A percentile compares a stretch with the other conserved stretches of the same genome.
These are phyloP conservation scores for Melanaphis sacchari DNA, from an alignment of 1,140 invertebrate species.

Conservation along the genomic window DNA sequence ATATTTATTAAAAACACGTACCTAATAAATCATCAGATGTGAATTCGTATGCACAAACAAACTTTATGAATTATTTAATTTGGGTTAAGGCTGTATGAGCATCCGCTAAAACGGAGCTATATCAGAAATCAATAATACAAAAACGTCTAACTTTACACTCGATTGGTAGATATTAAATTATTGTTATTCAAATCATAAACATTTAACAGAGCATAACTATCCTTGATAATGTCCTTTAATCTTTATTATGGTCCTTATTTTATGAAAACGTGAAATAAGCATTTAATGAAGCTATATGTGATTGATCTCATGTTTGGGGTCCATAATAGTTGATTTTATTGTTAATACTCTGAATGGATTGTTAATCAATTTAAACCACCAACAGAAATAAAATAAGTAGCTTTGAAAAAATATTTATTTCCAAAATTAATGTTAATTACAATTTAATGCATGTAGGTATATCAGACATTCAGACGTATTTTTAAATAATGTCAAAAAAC, in stretches of 20 bases:
- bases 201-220: background rate
- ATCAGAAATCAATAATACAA: conserved; percentile 4
- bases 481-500: background rate
- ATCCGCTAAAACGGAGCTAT: background rate
- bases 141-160: background rate
- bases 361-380: background rate
- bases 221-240: conserved; percentile 18
- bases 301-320: background rate
- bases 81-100: background rate
- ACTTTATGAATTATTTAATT: conserved; percentile 5
- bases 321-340: background rate
- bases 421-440: background rate
- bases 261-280: background rate
- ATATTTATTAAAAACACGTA: conserved; percentile 25
- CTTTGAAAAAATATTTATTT: background rate
- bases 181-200: conserved; percentile 9
- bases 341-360: background rate
- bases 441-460: background rate
- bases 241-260: background rate
- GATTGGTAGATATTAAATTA: background rate
- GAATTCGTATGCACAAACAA: background rate
- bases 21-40: too few species aligned
- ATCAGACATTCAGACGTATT: background rate
- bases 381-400: background rate
- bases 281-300: background rate